Percentiles rank a stretch among this genome's conserved stretches.
phyloP scores from a whole-genome alignment of 2,888 invertebrate genomes.

The Crossocerus cetratus region DNA sequence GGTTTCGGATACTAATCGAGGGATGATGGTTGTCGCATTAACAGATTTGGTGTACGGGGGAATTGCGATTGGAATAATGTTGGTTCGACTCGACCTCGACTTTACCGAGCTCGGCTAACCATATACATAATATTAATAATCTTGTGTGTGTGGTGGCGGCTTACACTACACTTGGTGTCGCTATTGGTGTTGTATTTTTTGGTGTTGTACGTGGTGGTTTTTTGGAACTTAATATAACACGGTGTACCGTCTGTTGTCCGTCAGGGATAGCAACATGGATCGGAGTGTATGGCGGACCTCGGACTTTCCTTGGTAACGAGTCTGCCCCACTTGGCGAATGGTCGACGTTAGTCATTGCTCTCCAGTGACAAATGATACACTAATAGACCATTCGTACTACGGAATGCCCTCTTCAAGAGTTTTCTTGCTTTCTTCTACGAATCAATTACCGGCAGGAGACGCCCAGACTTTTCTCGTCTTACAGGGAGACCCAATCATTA shows the following conservation, averaged over 20 bases:
- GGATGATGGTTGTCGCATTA: constrained; percentile 12
- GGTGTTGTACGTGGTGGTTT: constrained; percentile 73
- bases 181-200: constrained; percentile 76
- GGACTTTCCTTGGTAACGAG: too few species aligned
- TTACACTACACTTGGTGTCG: constrained; percentile 77
- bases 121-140: constrained; percentile 68
- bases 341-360: too few species aligned
- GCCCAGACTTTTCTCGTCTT: constrained; percentile 31
- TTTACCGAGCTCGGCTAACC: constrained; percentile 56
- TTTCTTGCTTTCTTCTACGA: constrained; percentile 1
- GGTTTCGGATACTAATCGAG: too few species aligned
- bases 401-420: neutral
- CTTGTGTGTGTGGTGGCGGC: constrained; percentile 75
- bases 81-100: constrained; percentile 27
- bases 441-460: constrained; percentile 23
- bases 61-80: constrained; percentile 20
- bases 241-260: constrained; percentile 58
- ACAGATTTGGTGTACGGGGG: constrained; percentile 15
- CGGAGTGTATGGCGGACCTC: too few species aligned
- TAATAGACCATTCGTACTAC: neutral
- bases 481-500: constrained; percentile 20
- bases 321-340: too few species aligned
- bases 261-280: constrained; percentile 2
- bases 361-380: too few species aligned
- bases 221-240: constrained; percentile 67